These are phyloP conservation scores for Procambarus virginalis DNA, from an alignment of 1,140 invertebrate genomes.

Conservation along the genomic window DNA sequence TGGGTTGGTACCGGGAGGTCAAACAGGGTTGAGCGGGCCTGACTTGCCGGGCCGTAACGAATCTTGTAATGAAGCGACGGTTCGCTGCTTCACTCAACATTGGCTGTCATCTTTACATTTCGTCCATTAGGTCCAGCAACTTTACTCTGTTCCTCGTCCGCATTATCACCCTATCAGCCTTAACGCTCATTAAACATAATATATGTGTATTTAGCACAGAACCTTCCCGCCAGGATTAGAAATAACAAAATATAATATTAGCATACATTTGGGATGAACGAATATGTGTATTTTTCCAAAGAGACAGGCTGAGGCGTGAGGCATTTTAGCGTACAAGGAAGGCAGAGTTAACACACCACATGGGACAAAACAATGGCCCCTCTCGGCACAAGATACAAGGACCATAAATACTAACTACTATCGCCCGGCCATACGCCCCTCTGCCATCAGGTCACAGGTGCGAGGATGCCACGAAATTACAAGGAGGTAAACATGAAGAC, in stretches of 20 bases:
- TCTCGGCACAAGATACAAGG: constrained; percentile 10
- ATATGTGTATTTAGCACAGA: too few relatives aligned
- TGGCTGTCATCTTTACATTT: not conserved
- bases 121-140: not conserved
- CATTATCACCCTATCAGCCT: not conserved
- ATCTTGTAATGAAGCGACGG: constrained; percentile 53
- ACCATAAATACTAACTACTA: not conserved
- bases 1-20: constrained; percentile 24
- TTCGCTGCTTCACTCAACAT: constrained; percentile 6
- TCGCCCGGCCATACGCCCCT: not conserved
- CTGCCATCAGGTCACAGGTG: constrained; percentile 48
- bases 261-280: not conserved
- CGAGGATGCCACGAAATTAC: constrained; percentile 54
- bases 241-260: not conserved
- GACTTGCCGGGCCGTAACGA: constrained; percentile 37
- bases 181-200: too few relatives aligned
- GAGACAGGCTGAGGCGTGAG: constrained; percentile 14
- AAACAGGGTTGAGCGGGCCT: constrained; percentile 36
- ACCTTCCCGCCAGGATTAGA: too few relatives aligned
- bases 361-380: not conserved
- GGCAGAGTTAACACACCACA: not conserved
- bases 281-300: constrained; percentile 8
- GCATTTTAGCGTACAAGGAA: not conserved
- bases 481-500: constrained; percentile 50
- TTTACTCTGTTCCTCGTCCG: not conserved